These are phyloP conservation scores for Drosophila koepferae DNA, from an alignment of 2,888 invertebrate genomes.

Conservation along the genomic window DNA sequence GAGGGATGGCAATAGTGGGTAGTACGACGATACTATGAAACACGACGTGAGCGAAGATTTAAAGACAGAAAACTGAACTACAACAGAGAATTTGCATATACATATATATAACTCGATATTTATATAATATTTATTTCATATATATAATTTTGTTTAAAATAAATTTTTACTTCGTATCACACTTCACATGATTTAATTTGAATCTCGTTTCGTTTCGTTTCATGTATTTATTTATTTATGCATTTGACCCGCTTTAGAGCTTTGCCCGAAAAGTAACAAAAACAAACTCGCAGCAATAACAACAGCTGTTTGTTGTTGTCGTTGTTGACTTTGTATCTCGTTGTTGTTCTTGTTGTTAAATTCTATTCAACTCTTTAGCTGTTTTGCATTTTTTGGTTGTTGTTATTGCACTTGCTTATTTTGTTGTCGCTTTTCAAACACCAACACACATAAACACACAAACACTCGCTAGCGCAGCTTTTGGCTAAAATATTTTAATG, in stretches of 20 bases:
- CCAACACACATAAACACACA: constrained; percentile 32
- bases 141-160: neutral
- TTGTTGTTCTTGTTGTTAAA: constrained; percentile 39
- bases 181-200: constrained; percentile 13
- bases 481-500: constrained; percentile 56
- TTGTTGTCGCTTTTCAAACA: constrained; percentile 40
- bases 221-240: constrained; percentile 68
- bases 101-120: constrained; percentile 6
- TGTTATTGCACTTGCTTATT: constrained; percentile 64
- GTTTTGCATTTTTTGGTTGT: constrained; percentile 54
- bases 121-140: constrained; percentile 1
- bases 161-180: neutral
- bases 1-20: constrained; percentile 54
- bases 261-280: constrained; percentile 45
- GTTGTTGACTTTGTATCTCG: constrained; percentile 65
- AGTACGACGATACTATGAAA: constrained; percentile 13
- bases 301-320: constrained; percentile 37
- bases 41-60: constrained; percentile 8
- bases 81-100: constrained; percentile 6
- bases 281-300: constrained; percentile 40
- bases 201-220: constrained; percentile 43
- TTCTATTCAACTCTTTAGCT: constrained; percentile 71
- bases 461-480: constrained; percentile 27
- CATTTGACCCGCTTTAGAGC: constrained; percentile 75
- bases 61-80: constrained; percentile 2